Evolutionary conservation across 2,113 vertebrate genomes (phyloP).

Genomic region (Psammodynastes pulverulentus): DNA sequence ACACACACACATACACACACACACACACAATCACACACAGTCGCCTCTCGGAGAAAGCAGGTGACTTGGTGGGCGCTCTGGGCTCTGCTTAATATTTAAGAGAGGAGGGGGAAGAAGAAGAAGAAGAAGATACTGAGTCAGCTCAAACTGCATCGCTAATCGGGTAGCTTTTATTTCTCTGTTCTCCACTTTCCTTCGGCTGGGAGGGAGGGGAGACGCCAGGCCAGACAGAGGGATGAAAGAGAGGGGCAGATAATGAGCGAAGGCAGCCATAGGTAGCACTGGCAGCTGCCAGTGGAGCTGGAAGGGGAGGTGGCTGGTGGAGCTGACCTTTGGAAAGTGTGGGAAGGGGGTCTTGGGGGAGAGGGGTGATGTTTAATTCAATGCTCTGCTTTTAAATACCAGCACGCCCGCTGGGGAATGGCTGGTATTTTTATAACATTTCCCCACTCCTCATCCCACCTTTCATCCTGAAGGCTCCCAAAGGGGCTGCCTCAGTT

Average conservation of each 20-base stretch:
- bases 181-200: not conserved
- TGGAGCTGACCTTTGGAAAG: slow-evolving; percentile 18
- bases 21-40: not conserved
- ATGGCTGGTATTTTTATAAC: slow-evolving; percentile 23
- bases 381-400: slow-evolving; percentile 16
- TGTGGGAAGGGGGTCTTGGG: not conserved
- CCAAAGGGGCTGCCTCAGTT: not conserved
- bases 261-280: not conserved
- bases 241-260: slow-evolving; percentile 8
- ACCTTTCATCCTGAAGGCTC: slow-evolving; percentile 9
- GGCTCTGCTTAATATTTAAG: slow-evolving; percentile 9
- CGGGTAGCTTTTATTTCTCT: not conserved
- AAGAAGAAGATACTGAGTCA: not conserved
- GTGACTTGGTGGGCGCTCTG: not conserved
- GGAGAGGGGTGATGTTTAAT: slow-evolving; percentile 1
- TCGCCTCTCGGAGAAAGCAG: slow-evolving; percentile 26
- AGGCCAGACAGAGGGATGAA: not conserved
- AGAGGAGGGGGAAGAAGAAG: too few species aligned
- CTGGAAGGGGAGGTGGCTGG: not conserved
- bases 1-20: not conserved
- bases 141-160: slow-evolving; percentile 3
- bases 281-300: not conserved
- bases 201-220: not conserved
- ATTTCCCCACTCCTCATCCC: slow-evolving; percentile 13
- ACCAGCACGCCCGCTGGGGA: not conserved